Evolutionary conservation across 2,888 invertebrate genomes (phyloP), one percentile per base, ranked within the genome.

Genomic region (Euplexia lucipara): DNA sequence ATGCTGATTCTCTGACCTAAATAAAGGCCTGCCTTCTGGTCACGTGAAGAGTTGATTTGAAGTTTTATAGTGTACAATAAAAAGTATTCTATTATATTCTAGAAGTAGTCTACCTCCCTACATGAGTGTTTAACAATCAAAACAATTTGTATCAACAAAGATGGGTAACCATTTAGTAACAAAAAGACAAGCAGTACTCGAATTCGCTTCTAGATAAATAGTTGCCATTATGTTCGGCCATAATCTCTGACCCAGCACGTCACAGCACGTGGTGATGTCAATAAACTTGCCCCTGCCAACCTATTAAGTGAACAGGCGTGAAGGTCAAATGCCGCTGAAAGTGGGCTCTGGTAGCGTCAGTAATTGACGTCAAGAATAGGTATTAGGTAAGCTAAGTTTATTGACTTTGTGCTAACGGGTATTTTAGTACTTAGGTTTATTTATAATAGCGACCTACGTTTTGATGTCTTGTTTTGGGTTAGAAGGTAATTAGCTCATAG

Each of bases 241-340:
- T 54, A 63, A 45, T 64, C 54, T 69, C 20, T 51, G 73, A 73
- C 73, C 64, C 16, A 45, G 48, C 72, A 69, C 69, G 69, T 52
- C 45, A 69, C 16, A 20, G 47, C 56, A 70, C 73, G 75, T 70
- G 53, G 35, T 26, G 26, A 22, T 10, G 72, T 72, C 70, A 73
- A 69, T 54, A 63, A 67, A 70, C 75, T 51, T 42, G 44, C 49
- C 22, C 20, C 61, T 74, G 66, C 39, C 34, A 56, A 59, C 68
- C 61, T 54, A 20, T 37, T 58, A 47, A 68, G n/a, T 54, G 41
- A 41, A 34, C 44, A 45, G 26, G 63, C 63, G 63, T 73, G 60
- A 71, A 60, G 73, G 53, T 73, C 73, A 73, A 18, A 16, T 22
- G n/a, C n/a, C 10, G 16, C 16, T 45, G 34, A 20, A 32, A 47